Base-by-base conservation (phyloP, 2,113 vertebrate species). In the Pyrgilauda ruficollis region DNA sequence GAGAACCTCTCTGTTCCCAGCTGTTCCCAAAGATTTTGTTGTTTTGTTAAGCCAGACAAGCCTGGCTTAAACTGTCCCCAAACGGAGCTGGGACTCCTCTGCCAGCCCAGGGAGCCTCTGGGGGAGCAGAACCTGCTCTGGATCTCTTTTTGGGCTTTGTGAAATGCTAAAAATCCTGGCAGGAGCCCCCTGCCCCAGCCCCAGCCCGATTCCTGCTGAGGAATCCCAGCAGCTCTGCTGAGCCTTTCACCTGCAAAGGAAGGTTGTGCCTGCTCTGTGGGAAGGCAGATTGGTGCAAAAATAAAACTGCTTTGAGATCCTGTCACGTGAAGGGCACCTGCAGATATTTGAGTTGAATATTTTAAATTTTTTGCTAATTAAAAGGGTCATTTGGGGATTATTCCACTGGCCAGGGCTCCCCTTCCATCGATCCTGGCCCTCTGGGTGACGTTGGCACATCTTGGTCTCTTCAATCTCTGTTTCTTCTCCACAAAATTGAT, bases 361-460 rank as follows among this genome's bases (percentile, higher is more conserved):
- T n/a, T 53, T 41, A 1, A 13, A 3, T 27, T 41, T 75, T 53
- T 70, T n/a, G 15, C 37, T 9, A 7, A 41, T 33, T 10, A n/a
- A 43, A 85, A 56, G 27, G 16, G 27, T 39, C 4, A 1, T 61
- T 64, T 47, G 9, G 62, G 30, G 82, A 2, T 63, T 8, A 8
- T 2, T 3, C 6, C 39, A 6, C 12, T 9, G 58, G 44, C 2
- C 49, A 16, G 28, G 52, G 27, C 35, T 86, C 28, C 43, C 20
- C 27, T 18, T 37, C 23, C 11, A 0, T 2, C 8, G 37, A 23
- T 37, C 46, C 30, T 14, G 41, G 6, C 39, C 14, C 21, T 85
- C 63, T 39, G 19, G 10, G 12, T 31, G 69, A 13, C 11, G 10
- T 0, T 55, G 47, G 15, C 49, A 27, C 0, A 0, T 12, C 18